A percentile compares a stretch with the other conserved stretches of the same genome.
phyloP scores from a whole-genome alignment of 2,888 invertebrate species.

The Sialis lutaria region DNA sequence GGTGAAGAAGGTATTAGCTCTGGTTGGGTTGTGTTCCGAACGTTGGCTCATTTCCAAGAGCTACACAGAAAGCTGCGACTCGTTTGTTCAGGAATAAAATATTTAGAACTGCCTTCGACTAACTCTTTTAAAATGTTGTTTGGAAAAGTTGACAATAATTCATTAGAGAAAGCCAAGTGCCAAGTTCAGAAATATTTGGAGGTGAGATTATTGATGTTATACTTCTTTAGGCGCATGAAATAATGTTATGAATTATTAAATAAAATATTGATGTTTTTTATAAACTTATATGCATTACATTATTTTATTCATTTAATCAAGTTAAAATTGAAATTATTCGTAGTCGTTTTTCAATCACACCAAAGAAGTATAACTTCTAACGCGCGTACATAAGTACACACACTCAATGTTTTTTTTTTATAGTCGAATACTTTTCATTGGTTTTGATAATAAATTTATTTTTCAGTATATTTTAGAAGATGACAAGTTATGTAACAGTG shows the following conservation, averaged over 20 bases:
- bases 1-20: conserved; percentile 36
- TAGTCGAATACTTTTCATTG: neutral
- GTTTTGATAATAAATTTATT: conserved; percentile 5
- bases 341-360: too few species aligned
- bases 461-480: conserved; percentile 72
- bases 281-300: too few species aligned
- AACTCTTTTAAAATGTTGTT: conserved; percentile 61
- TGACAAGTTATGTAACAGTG: conserved; percentile 72
- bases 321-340: too few species aligned
- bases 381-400: neutral
- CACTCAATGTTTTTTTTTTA: too few species aligned
- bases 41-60: conserved; percentile 49
- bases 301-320: too few species aligned
- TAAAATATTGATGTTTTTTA: too few species aligned
- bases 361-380: too few species aligned
- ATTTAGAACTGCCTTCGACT: conserved; percentile 65
- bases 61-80: conserved; percentile 70
- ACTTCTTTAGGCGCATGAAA: too few species aligned
- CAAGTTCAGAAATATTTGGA: conserved; percentile 75
- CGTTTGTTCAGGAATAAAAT: conserved; percentile 63
- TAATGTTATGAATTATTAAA: too few species aligned
- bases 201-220: too few species aligned
- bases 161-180: conserved; percentile 64
- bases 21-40: conserved; percentile 48
- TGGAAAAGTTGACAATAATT: conserved; percentile 62